Evolutionary conservation across 2,113 vertebrate species (phyloP).

Genomic region (Antigone vipio): DNA sequence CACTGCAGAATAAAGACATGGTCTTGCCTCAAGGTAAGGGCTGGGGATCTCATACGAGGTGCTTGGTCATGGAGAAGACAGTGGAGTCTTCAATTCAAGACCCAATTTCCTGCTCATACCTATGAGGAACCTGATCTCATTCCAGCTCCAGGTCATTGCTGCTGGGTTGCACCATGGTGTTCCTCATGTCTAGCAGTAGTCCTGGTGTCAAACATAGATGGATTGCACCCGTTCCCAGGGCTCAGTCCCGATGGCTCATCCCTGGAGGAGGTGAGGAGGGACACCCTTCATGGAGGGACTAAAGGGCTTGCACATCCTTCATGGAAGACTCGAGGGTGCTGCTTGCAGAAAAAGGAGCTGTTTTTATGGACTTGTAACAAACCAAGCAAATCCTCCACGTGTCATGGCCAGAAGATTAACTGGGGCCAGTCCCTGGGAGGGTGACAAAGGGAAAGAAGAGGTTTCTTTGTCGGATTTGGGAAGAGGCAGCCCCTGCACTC

Average conservation of each 20-base stretch:
- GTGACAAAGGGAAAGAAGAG: neutral
- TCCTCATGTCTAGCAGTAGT: neutral
- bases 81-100: neutral
- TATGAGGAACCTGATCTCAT: neutral
- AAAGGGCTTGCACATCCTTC: neutral
- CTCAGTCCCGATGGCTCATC: neutral
- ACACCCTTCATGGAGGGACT: neutral
- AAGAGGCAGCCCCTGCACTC: neutral
- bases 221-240: rapidly evolving
- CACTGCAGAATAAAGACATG: neutral
- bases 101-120: neutral
- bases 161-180: rapidly evolving
- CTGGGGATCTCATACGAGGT: neutral
- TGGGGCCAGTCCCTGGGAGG: neutral
- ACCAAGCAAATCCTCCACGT: neutral
- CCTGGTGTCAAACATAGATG: neutral
- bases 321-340: neutral
- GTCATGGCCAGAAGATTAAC: neutral
- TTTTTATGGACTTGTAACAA: neutral
- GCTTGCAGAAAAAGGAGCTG: neutral
- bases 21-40: neutral
- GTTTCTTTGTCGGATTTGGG: neutral
- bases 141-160: neutral
- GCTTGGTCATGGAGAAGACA: neutral
- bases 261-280: neutral